Base-by-base conservation (phyloP, 2,888 invertebrate genomes). In the Girardia tigrina region DNA sequence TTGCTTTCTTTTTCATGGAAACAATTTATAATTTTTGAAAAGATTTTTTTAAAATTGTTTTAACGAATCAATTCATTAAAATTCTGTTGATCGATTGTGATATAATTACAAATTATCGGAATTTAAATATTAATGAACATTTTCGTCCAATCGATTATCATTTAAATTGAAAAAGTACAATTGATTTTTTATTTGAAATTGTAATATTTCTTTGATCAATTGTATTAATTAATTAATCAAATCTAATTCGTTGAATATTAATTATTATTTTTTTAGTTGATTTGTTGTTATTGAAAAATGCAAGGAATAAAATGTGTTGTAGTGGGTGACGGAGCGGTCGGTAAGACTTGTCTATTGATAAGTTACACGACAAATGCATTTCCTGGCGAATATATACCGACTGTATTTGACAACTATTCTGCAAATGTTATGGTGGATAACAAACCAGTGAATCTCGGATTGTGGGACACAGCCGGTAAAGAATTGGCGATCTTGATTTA, bases 271-370 rank as follows among this genome's bases (percentile, higher is more conserved):
- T 2, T 12, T 12, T 16, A n/a, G 56, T 56, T 56, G n/a, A 36
- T 36, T 36, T 36, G 36, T 16, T 36, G 36, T 36, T 16, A n/a
- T n/a, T n/a, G n/a, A 27, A 20, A 12, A 56, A 76, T 76, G 76
- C 76, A 76, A 56, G 76, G 77, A 4, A 76, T 77, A n/a, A 77
- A 77, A 70, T 77, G 76, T 71, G 77, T 77, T 77, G 77, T 77
- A 29, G 77, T 77, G 1, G 77, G 77, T 6, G 77, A 77, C 28
- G 77, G 77, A 72, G 77, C 77, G n/a, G 76, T 77, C 8, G 77
- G 77, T 36, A 77, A 77, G 29, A 77, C 77, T n/a, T 77, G 77
- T 72, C 27, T 77, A 26, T 36, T 77, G 16, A 77, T 77, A n/a
- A 42, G 42, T 29, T 77, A 77, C 71, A 77, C 77, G 16, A 77